Evolutionary conservation across 2,888 invertebrate genomes (phyloP), one percentile per base, ranked within the genome.

Genomic region (Ectobius pallidus): DNA sequence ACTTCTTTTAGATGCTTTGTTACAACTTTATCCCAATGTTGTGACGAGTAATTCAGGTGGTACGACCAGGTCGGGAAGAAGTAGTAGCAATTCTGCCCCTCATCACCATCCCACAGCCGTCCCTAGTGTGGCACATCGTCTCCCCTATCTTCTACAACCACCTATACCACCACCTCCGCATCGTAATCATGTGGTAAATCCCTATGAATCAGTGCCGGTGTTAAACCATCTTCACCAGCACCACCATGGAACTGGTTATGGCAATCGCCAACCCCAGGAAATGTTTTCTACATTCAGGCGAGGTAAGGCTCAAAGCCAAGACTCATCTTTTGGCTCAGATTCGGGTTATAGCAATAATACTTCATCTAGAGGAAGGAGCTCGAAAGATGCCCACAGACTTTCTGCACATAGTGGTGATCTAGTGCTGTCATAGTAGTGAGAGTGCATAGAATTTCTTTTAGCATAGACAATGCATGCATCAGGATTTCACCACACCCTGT

Each of bases 291-390:
- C 77, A 78, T 82, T 62, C 81, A 81, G 76, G 81, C 83, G 79
- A 86, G 68, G 72, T 1, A 89, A 89, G 79, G 88, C 89, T 49
- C 90, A 90, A 70, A 89, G 89, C 75, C 89, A 90, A 77, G 91
- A 92, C 79, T 92, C 92, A 4, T 92, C 92, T 3, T 91, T 93
- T 77, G 93, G 93, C 34, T 93, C 93, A 9, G 94, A 94, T 83
- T 93, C 93, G 61, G 93, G 94, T 11, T 94, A 94, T 83, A 94
- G 93, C 82, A 93, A 94, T 82, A 91, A 91, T 79, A 92, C 91
- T 3, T 90, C 90, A 75, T 90, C 90, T 1, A 88, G 89, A 1
- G 83, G 88, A 69, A 79, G 81, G n/a, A 70, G 74, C 25, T 39
- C 73, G 3, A 73, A 74, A 65, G 75, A 72, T 49, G 39, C 42